Conservation (phyloP, 1,140 invertebrate genomes). For the Listronotus oregonensis region DNA sequence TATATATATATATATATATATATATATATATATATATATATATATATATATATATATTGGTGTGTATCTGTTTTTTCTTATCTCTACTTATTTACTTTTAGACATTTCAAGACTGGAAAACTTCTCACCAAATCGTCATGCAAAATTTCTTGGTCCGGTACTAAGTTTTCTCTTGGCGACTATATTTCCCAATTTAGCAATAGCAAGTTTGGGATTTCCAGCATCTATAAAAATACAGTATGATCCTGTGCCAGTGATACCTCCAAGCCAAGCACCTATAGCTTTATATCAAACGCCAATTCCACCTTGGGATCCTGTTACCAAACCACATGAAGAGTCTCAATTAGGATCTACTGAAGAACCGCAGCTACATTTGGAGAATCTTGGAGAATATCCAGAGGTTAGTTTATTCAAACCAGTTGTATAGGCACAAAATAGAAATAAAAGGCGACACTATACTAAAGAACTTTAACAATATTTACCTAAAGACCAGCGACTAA, state of each 20-base stretch:
- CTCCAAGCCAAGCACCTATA: conserved; percentile 8
- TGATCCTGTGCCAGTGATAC: conserved; percentile 13
- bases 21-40: too few relatives aligned
- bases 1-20: too few relatives aligned
- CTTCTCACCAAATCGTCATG: conserved; percentile 20
- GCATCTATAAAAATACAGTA: conserved; percentile 26
- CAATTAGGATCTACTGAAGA: conserved; percentile 1
- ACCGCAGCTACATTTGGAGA: neutral
- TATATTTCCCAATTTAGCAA: conserved; percentile 20
- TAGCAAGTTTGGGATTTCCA: conserved; percentile 11
- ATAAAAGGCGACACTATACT: too few relatives aligned
- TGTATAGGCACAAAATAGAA: too few relatives aligned
- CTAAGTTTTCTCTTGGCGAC: conserved; percentile 26
- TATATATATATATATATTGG: too few relatives aligned
- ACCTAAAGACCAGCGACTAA: too few relatives aligned
- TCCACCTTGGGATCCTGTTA: conserved; percentile 4
- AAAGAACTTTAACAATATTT: too few relatives aligned
- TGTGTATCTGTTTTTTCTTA: too few relatives aligned
- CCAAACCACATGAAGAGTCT: conserved; percentile 3
- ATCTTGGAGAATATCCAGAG: neutral
- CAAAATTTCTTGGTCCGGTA: conserved; percentile 14
- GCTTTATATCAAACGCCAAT: conserved; percentile 7
- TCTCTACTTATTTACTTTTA: conserved; percentile 8
- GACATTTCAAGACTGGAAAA: conserved; percentile 15
- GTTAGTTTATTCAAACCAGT: too few relatives aligned